Base-by-base conservation (phyloP, 2,888 invertebrate genomes). In the Rotaria sp. region DNA sequence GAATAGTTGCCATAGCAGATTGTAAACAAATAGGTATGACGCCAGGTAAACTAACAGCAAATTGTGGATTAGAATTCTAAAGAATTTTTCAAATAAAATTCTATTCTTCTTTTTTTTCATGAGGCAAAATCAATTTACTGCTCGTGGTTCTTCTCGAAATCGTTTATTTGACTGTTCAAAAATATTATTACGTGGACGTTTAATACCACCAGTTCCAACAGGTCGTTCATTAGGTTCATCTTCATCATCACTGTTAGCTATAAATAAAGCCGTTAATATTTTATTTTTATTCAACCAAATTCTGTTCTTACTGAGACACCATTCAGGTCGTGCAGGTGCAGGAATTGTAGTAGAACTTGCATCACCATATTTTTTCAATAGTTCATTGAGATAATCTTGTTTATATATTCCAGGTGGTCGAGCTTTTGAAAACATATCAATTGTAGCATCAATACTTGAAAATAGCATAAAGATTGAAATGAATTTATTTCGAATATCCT, bases 401-500 rank as follows among this genome's bases (percentile, higher is more conserved):
- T 99, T 99, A 92, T 99, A 99, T 89, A 99, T 99, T 38, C 99
- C 99, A 1, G 97, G 96, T 0, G 95, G 94, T 88, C 99, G 94
- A 87, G 93, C 93, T 88, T 93, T 92, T 4, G 94, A 93, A 92
- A 97, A 97, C 89, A 94, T 94, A 67, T 92, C 92, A 13, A 97
- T 90, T 0, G 96, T 96, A 2, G 94, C 94, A 88, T 95, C 95
- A 0, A 96, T 93, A 89, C 94, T 90, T 21, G 38, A 45, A 67
- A 10, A 67, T 2, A 59, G 7, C 2, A 30, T 26, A 2, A 59
- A 30, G 8, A n/a, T 8, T n/a, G 11, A 30, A 30, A 30, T 45
- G 26, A 67, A 35, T 30, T 67, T 1, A 30, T 67, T 18, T 50
- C 50, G 18, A 30, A 67, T 35, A 35, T 35, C 7, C 5, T 8